A percentile compares a stretch with the other conserved stretches of the same genome.
Conservation (phyloP, 2,888 invertebrate species). For the Chrysotoxum bicinctum region DNA sequence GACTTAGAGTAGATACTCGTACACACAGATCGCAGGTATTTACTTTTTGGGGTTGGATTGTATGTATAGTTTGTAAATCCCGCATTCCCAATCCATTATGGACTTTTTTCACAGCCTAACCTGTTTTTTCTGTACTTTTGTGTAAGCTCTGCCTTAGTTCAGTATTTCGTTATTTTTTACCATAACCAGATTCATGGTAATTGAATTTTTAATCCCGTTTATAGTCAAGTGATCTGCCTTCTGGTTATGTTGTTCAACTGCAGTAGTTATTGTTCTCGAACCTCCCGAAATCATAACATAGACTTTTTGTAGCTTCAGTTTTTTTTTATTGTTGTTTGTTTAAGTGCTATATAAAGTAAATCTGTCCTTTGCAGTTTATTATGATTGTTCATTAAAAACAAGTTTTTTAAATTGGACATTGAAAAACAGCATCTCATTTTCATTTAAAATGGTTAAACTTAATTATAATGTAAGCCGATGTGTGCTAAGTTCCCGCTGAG, state of each 20-base stretch:
- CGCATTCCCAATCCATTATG: conserved; percentile 28
- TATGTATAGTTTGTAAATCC: conserved; percentile 28
- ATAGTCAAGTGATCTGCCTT: conserved; percentile 80
- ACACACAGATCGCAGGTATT: too few species aligned
- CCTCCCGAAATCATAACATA: background rate
- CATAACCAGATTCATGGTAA: conserved; percentile 75
- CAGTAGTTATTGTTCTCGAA: conserved; percentile 2
- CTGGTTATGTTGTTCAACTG: conserved; percentile 11
- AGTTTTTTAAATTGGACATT: background rate
- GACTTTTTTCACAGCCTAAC: background rate
- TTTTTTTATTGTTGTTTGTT: background rate
- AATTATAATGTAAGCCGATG: too few species aligned
- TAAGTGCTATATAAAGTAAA: background rate
- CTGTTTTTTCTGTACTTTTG: conserved; percentile 16
- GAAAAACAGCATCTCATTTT: background rate
- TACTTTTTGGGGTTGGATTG: background rate
- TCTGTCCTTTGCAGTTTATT: background rate
- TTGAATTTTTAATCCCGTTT: conserved; percentile 82
- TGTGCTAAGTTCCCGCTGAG: too few species aligned
- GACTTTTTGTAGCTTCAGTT: background rate
- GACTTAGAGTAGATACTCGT: too few species aligned
- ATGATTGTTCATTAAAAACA: background rate
- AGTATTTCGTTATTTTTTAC: background rate
- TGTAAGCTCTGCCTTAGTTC: background rate
- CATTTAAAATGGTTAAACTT: background rate